phyloP scores from a whole-genome alignment of 2,113 vertebrate genomes.

The Martes martes region DNA sequence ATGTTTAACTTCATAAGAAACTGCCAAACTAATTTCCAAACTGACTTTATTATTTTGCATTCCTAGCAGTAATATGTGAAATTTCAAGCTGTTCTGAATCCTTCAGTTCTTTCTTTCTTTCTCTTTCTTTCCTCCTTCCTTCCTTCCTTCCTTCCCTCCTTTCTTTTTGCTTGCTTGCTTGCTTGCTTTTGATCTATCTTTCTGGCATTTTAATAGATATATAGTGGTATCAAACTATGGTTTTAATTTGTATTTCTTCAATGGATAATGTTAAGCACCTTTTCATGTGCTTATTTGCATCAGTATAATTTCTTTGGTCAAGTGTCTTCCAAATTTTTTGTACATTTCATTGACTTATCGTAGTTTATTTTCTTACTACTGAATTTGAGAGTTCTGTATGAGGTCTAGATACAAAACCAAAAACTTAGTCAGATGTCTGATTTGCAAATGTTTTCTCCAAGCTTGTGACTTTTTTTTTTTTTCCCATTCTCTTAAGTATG shows the following conservation, averaged over 20 bases:
- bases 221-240: not conserved
- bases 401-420: not conserved
- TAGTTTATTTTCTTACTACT: not conserved
- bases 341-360: not conserved
- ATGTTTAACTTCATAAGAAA: not conserved
- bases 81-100: not conserved
- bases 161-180: too few species aligned
- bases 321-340: not conserved
- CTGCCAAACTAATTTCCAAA: not conserved
- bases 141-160: too few species aligned
- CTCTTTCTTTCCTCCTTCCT: not conserved
- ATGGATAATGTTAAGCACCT: not conserved
- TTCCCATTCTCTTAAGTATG: not conserved
- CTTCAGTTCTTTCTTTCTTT: not conserved
- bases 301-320: not conserved
- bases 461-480: not conserved
- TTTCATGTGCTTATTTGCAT: not conserved
- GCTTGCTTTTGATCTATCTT: too few species aligned
- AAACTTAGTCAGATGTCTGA: not conserved
- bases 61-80: not conserved
- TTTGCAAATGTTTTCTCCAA: not conserved
- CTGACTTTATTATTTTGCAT: not conserved
- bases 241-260: not conserved
- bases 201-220: not conserved
- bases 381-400: not conserved